A percentile compares a stretch with the other conserved stretches of the same genome.
Evolutionary conservation across 2,113 vertebrate species (phyloP).

Genomic region (Propithecus coquereli): DNA sequence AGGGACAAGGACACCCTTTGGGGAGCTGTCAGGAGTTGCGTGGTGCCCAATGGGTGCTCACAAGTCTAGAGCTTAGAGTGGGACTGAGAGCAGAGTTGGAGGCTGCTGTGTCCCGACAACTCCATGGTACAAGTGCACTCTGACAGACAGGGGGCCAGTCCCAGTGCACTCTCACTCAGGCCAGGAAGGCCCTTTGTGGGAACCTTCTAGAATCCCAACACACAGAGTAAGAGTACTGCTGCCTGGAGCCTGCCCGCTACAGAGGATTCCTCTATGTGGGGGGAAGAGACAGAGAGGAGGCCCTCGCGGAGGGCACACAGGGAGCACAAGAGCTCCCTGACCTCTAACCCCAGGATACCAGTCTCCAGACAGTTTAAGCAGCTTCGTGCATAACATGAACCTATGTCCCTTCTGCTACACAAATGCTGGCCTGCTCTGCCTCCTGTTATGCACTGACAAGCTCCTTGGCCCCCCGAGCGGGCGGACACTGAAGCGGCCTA

Average conservation of each 20-base stretch:
- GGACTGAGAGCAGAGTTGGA: not conserved
- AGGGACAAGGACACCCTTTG: not conserved
- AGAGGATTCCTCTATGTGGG: not conserved
- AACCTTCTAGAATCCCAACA: not conserved
- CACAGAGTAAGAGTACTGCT: not conserved
- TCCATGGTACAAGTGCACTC: not conserved
- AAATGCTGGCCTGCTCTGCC: not conserved
- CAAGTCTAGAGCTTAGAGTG: not conserved
- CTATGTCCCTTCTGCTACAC: not conserved
- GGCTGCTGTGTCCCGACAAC: not conserved
- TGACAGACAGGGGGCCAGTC: not conserved
- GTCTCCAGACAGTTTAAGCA: not conserved
- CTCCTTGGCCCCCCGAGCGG: accelerated
- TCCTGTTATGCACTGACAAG: not conserved
- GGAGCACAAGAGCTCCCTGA: not conserved
- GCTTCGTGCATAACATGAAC: not conserved
- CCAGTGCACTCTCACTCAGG: not conserved
- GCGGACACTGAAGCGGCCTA: not conserved
- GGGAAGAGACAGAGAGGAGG: not conserved
- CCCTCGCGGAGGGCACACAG: not conserved
- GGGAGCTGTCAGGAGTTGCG: not conserved
- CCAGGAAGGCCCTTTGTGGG: not conserved
- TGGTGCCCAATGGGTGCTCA: too few relatives aligned
- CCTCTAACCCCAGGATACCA: not conserved
- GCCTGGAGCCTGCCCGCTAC: not conserved